phyloP scores from a whole-genome alignment of 2,888 invertebrate species.

The Geotrupes spiniger region DNA sequence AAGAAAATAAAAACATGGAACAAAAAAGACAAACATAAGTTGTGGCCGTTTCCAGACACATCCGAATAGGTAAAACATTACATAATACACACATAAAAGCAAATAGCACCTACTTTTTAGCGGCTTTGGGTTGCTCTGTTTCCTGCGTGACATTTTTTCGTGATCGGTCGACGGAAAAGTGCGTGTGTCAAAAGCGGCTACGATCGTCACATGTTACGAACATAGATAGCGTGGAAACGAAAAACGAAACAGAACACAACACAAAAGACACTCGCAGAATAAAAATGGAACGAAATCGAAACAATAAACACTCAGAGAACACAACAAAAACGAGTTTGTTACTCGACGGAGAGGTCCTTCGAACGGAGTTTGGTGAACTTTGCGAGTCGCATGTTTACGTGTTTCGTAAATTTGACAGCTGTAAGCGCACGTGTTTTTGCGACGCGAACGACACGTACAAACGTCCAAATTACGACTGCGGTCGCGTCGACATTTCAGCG shows the following conservation, averaged over 20 bases:
- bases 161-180: constrained; percentile 1
- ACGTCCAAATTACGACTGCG: constrained; percentile 13
- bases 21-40: too few species aligned
- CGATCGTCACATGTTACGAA: not conserved
- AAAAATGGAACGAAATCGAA: constrained; percentile 14
- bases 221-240: constrained; percentile 16
- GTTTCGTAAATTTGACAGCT: constrained; percentile 3
- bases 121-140: constrained; percentile 95
- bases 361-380: not conserved
- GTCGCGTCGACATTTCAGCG: constrained; percentile 21
- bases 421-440: constrained; percentile 1
- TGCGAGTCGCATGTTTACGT: constrained; percentile 3
- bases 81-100: constrained; percentile 24
- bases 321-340: constrained; percentile 14
- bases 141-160: constrained; percentile 81
- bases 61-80: constrained; percentile 9
- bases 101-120: constrained; percentile 78
- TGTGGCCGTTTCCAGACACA: too few species aligned
- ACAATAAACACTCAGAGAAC: constrained; percentile 15
- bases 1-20: too few species aligned
- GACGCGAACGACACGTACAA: not conserved
- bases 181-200: constrained; percentile 23
- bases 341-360: too few species aligned
- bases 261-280: constrained; percentile 18
- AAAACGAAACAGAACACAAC: constrained; percentile 26